Conservation (phyloP, 2,113 vertebrate genomes). For the Cromileptes altivelis region DNA sequence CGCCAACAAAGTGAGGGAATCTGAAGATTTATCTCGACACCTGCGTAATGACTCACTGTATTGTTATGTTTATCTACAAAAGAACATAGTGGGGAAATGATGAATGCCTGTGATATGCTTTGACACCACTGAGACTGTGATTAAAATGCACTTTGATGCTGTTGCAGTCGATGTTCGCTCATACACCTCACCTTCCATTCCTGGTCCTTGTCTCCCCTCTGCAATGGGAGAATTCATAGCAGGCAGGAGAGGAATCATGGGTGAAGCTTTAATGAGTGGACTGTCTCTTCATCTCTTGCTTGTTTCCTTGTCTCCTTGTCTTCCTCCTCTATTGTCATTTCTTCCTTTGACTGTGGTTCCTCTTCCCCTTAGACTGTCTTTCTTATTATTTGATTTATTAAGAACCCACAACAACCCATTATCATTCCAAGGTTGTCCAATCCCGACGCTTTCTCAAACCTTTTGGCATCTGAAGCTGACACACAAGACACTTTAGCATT, state of each 20-base stretch:
- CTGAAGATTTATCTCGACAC: slow-evolving; percentile 51
- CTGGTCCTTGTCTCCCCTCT: background rate
- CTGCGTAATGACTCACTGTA: slow-evolving; percentile 57
- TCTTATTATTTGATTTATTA: background rate
- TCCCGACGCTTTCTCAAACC: no score
- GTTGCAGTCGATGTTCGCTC: slow-evolving; percentile 7
- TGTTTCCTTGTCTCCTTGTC: background rate
- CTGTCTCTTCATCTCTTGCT: background rate
- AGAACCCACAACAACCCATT: background rate
- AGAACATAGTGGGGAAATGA: slow-evolving; percentile 42
- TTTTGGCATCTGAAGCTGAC: no score
- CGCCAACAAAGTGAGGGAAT: background rate
- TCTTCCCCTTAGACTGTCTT: background rate
- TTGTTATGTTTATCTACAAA: slow-evolving; percentile 63
- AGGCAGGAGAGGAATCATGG: background rate
- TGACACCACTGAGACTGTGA: slow-evolving; percentile 49
- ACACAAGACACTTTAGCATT: no score
- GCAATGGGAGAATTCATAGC: background rate
- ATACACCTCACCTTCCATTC: slow-evolving; percentile 8
- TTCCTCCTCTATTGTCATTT: background rate
- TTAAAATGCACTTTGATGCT: slow-evolving; percentile 40
- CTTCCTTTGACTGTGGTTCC: background rate
- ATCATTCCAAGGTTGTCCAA: no score
- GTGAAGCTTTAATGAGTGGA: slow-evolving; percentile 9
- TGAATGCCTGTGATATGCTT: slow-evolving; percentile 47